Evolutionary conservation across 2,113 vertebrate genomes (phyloP).

Genomic region (Chaetorhynchus papuensis): DNA sequence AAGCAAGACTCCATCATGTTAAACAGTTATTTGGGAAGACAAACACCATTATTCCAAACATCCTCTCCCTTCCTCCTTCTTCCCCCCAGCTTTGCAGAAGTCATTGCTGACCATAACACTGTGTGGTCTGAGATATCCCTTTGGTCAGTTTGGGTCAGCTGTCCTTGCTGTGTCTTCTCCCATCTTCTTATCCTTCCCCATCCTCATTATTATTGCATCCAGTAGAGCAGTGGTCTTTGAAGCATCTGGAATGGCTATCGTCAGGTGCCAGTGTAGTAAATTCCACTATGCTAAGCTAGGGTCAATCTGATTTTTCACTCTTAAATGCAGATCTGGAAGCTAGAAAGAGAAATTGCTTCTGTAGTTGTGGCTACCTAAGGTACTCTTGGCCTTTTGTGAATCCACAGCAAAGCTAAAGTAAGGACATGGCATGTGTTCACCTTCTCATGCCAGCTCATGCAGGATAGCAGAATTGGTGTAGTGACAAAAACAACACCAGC

Average conservation of each 20-base stretch:
- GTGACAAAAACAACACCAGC: background rate
- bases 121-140: background rate
- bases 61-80: background rate
- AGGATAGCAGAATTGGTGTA: background rate
- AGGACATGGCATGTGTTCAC: background rate
- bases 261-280: background rate
- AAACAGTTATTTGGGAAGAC: background rate
- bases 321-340: background rate
- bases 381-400: background rate
- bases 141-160: background rate
- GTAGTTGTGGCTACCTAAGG: no score
- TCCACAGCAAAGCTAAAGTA: background rate
- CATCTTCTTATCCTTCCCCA: background rate
- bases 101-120: background rate
- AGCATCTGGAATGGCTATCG: background rate
- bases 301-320: background rate
- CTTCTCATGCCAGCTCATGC: background rate
- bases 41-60: fast-evolving
- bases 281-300: background rate
- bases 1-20: fast-evolving
- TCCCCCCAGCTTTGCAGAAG: background rate
- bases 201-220: background rate
- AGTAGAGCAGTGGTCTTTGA: background rate
- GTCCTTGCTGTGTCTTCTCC: background rate
- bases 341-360: background rate